phyloP scores from a whole-genome alignment of 2,797 vertebrate species.

The Mormyrops boulengeri region DNA sequence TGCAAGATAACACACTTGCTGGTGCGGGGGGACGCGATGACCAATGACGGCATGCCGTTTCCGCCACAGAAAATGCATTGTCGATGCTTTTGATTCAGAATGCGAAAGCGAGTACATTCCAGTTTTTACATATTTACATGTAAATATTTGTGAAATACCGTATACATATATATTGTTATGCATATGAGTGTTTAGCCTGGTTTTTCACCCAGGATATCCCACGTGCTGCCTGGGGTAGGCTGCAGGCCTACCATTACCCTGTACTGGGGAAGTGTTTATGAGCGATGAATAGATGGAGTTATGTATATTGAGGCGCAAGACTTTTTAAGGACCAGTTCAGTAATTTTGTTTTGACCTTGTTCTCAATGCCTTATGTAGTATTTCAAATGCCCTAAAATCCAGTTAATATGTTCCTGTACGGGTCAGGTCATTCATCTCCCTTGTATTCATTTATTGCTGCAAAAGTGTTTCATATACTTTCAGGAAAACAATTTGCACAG shows the following conservation, averaged over 20 bases:
- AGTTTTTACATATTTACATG: constrained; percentile 3
- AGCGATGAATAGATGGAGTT: not conserved
- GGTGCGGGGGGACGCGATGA: not conserved
- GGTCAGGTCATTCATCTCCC: not conserved
- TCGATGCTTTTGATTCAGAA: not conserved
- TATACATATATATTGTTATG: not conserved
- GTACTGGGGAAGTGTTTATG: not conserved
- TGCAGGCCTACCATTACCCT: not conserved
- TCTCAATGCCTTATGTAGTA: not conserved
- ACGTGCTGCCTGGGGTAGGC: not conserved
- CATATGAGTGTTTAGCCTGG: not conserved
- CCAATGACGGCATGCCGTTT: not conserved
- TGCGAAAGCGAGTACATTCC: not conserved
- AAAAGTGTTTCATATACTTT: not conserved
- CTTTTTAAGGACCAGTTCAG: not conserved
- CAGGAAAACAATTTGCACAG: not conserved
- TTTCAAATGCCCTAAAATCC: not conserved
- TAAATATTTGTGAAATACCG: constrained; percentile 9
- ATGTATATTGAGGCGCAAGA: constrained; percentile 5
- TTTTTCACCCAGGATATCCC: not conserved
- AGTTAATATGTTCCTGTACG: not conserved
- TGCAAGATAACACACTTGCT: not conserved
- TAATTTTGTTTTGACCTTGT: not conserved
- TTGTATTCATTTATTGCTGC: not conserved
- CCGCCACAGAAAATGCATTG: not conserved